Conservation (phyloP, 1,140 invertebrate genomes). For the Monomorium pharaonis region DNA sequence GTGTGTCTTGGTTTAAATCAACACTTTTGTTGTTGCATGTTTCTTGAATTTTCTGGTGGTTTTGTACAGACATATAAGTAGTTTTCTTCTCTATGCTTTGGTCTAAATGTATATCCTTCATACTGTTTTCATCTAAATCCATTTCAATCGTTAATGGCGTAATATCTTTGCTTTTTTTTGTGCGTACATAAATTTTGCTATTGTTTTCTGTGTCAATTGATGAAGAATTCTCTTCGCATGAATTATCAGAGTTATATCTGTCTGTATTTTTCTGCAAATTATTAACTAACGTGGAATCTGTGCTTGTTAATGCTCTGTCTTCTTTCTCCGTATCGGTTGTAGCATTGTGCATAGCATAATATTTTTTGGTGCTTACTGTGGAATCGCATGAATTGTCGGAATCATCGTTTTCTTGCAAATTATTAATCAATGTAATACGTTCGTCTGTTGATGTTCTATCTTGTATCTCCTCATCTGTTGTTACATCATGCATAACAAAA, state of each 20-base stretch:
- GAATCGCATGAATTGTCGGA: too few relatives aligned
- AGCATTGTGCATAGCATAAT: too few relatives aligned
- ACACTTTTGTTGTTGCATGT: neutral
- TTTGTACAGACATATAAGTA: neutral
- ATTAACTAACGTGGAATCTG: neutral
- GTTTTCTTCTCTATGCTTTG: neutral
- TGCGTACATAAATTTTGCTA: neutral
- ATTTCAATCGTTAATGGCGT: neutral
- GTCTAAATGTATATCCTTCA: too few relatives aligned
- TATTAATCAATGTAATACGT: neutral
- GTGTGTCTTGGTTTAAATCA: neutral
- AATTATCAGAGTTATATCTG: neutral
- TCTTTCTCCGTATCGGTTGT: neutral
- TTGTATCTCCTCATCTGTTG: neutral
- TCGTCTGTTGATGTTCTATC: neutral
- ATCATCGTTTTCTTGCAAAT: neutral
- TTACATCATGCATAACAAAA: neutral
- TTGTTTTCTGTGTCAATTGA: neutral
- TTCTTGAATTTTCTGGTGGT: neutral
- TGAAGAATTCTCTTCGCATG: neutral
- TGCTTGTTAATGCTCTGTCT: neutral
- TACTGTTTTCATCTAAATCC: neutral
- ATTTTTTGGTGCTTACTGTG: too few relatives aligned
- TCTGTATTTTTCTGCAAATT: neutral
- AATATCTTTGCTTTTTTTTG: neutral